Evolutionary conservation across 2,113 vertebrate species (phyloP), one percentile per base, ranked within the genome.

Genomic region (Psettodes erumei): DNA sequence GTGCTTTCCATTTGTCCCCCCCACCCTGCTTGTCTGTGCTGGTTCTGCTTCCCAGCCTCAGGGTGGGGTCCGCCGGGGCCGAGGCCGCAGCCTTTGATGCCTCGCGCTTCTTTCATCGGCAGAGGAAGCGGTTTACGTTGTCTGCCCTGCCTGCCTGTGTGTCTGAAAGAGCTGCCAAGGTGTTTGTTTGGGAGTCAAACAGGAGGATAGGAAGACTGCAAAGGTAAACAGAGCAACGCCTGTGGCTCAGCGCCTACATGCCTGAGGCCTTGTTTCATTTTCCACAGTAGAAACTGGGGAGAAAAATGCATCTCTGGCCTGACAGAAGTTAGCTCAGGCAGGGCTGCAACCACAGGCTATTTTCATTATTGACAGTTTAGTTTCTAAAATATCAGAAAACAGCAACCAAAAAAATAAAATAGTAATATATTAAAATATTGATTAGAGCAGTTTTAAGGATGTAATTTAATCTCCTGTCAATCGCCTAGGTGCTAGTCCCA

Each of bases 1-100:
- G 63, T 82, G 70, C 80, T 54, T 71, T 56, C 82, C 76, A 85
- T 88, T 87, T 79, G 78, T 40, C 71, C 62, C 65, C 59, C 50
- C 27, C 51, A 5, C 48, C 67, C 61, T 33, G 51, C 64, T 43
- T 25, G 47, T 81, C 60, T 76, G 43, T 54, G 37, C 54, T 13
- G 42, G 73, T 78, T 53, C 45, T 62, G 30, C 74, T 71, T 84
- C 60, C 70, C 38, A 32, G 53, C 33, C 73, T 64, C 35, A 10
- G 63, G 80, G 75, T 69, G 75, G 77, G 78, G 75, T 66, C 78
- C 10, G 42, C 19, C 0, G 42, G 66, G 76, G 63, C 68, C n/a
- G 12, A 30, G 51, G 67, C 48, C 18, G 42, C 28, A 35, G 70
- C 73, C 76, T 86, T 88, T 87, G 79, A 88, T 73, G 82, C 51